These are phyloP conservation scores for Heloderma charlesbogerti DNA, from an alignment of 2,113 vertebrate species.

Conservation along the genomic window DNA sequence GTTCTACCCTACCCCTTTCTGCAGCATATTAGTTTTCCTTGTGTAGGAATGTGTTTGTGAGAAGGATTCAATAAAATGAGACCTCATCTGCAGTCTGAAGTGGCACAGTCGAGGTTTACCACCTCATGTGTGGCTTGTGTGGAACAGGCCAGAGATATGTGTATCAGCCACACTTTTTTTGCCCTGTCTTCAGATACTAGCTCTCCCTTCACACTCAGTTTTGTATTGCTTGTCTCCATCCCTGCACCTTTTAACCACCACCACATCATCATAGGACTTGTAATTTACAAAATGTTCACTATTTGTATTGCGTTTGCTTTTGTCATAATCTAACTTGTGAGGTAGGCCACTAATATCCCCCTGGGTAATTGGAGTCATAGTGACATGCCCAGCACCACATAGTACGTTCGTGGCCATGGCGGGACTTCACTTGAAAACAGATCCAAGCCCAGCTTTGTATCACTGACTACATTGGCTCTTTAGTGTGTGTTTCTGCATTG, in stretches of 20 bases:
- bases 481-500: neutral
- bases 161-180: neutral
- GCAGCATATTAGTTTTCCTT: neutral
- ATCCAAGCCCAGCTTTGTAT: neutral
- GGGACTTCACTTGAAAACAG: neutral
- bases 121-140: neutral
- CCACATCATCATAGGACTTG: neutral
- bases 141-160: neutral
- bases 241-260: neutral
- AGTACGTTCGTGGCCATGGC: neutral
- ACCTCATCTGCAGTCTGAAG: neutral
- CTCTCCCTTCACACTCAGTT: neutral
- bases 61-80: neutral
- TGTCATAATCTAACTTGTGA: neutral
- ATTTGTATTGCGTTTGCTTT: neutral
- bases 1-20: neutral
- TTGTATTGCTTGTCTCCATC: neutral
- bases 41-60: neutral
- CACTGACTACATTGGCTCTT: neutral
- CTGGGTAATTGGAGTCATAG: neutral
- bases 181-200: neutral
- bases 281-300: neutral
- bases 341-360: neutral
- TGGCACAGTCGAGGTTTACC: neutral
- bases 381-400: neutral